Base-by-base conservation (phyloP, 2,888 invertebrate species). In the Chloromyia formosa region DNA sequence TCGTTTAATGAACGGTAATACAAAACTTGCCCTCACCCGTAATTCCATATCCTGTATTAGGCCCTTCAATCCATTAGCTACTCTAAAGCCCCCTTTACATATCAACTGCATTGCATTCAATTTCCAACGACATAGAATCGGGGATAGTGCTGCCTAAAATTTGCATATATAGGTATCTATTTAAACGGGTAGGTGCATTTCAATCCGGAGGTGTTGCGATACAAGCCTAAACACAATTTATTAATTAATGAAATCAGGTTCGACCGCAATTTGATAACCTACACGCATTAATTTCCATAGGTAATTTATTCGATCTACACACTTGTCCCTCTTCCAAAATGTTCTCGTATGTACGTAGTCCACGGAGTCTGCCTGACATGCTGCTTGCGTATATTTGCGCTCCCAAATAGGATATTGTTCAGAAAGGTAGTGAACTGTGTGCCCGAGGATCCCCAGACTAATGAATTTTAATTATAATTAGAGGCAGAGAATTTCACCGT, bases 181-280 rank as follows among this genome's bases (percentile, higher is more conserved):
- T 49, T n/a, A 49, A 49, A 35, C 27, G 27, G 27, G 27, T 35
- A 35, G 7, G 2, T 35, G 16, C 49, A n/a, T 69, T 16, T 7
- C 27, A 45, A 45, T 16, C 20, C 22, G 27, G 61, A 16, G 61
- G 62, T 35, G 49, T 49, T 22, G 42, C 16, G 42, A 66, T 64
- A 49, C 58, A 58, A 49, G 18, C 56, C 73, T 49, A 66, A 73
- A 66, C 40, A 72, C 54, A 75, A 73, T 75, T 75, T 75, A 75
- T 75, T 75, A 58, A 75, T 75, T 75, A 73, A 75, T 73, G 64
- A 66, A 75, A 75, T 75, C 73, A 66, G 64, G 64, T 49, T 58
- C 71, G 45, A 60, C 68, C 66, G 22, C 72, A 75, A 72, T 73
- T 75, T 75, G 45, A 60, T 73, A 75, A 72, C 18, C 64, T 27